Evolutionary conservation across 2,797 vertebrate genomes (phyloP).

Genomic region (Distichodus sexfasciatus): DNA sequence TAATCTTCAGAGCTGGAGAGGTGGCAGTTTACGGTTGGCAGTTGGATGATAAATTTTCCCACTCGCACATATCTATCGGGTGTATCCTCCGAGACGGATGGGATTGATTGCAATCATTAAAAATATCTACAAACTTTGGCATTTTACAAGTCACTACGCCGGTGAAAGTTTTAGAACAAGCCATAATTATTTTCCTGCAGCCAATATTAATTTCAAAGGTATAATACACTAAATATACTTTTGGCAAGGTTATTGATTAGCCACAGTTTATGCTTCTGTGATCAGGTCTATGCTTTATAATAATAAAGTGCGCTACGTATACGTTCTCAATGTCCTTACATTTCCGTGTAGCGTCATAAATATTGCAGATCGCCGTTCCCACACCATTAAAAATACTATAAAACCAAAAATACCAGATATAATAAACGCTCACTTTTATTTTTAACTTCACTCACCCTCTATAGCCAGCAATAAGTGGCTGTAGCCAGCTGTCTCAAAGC

Average conservation of each 20-base stretch:
- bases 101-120: constrained; percentile 85
- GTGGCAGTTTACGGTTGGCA: constrained; percentile 72
- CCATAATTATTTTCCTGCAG: constrained; percentile 76
- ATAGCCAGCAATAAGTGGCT: constrained; percentile 22
- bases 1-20: constrained; percentile 64
- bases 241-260: constrained; percentile 25
- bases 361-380: constrained; percentile 14
- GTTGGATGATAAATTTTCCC: constrained; percentile 79
- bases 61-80: constrained; percentile 78
- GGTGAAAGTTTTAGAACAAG: constrained; percentile 62
- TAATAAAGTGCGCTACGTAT: constrained; percentile 6
- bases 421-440: constrained; percentile 12
- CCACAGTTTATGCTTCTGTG: constrained; percentile 11
- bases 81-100: constrained; percentile 79
- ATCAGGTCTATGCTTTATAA: constrained; percentile 6
- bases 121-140: constrained; percentile 79
- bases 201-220: constrained; percentile 72
- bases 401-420: constrained; percentile 11
- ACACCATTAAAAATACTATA: constrained; percentile 20
- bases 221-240: constrained; percentile 43
- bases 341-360: constrained; percentile 4
- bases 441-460: constrained; percentile 30
- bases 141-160: constrained; percentile 72
- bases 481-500: constrained; percentile 38
- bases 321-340: background rate